Conservation (phyloP, 2,888 invertebrate genomes). For the Amaurobius ferox region DNA sequence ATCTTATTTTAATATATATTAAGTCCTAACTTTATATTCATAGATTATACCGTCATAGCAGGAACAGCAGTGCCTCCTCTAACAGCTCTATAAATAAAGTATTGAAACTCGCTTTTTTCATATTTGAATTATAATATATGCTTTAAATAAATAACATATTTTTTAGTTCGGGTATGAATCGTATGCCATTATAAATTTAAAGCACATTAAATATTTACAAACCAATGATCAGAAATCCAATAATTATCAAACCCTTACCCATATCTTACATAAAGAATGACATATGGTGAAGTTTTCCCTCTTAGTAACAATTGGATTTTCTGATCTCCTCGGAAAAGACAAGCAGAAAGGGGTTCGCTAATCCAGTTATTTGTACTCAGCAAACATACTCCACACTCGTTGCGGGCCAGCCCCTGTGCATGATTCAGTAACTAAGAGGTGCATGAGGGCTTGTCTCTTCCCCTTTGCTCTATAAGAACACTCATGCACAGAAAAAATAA, state of each 20-base stretch:
- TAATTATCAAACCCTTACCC: neutral
- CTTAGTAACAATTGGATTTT: conserved; percentile 7
- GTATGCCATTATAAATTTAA: no score
- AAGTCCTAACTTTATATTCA: no score
- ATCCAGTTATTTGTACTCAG: conserved; percentile 10
- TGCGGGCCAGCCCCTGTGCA: neutral
- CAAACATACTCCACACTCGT: neutral
- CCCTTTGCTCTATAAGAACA: neutral
- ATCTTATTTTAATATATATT: no score
- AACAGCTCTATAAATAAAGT: no score
- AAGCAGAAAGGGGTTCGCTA: conserved; percentile 7
- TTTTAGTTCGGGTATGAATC: no score
- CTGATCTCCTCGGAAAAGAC: conserved; percentile 8
- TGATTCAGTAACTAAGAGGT: conserved; percentile 18
- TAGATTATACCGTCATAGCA: no score
- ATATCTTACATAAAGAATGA: neutral
- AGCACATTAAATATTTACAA: no score
- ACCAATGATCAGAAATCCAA: no score
- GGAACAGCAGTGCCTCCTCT: no score
- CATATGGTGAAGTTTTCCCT: conserved; percentile 2
- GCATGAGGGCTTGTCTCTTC: neutral
- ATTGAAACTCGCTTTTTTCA: no score
- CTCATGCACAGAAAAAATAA: neutral
- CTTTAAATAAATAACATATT: no score
- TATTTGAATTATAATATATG: no score